phyloP scores from a whole-genome alignment of 2,113 vertebrate genomes.

The Pseudorasbora parva region DNA sequence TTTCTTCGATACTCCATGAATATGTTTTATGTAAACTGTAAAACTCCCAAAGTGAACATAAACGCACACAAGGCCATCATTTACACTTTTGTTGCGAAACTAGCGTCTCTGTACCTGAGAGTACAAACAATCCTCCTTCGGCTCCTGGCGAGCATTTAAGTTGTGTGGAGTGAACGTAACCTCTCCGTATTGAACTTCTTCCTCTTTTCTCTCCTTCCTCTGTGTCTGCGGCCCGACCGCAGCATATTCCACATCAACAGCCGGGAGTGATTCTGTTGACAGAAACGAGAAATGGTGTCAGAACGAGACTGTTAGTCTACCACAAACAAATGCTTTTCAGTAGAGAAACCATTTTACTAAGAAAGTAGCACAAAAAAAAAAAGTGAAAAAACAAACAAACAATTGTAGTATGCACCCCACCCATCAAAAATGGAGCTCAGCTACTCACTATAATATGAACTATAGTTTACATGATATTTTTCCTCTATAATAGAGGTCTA shows the following conservation, averaged over 20 bases:
- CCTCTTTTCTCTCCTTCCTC: not conserved
- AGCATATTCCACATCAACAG: conserved; percentile 56
- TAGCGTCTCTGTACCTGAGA: conserved; percentile 39
- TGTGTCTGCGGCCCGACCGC: conserved; percentile 27
- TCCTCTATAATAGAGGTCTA: not conserved
- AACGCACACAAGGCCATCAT: not conserved
- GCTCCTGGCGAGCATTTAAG: not conserved
- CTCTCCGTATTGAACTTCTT: conserved; percentile 65
- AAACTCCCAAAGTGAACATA: not conserved
- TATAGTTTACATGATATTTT: not conserved
- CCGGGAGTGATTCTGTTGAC: not conserved
- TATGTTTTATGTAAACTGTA: no score
- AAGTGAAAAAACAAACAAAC: not conserved
- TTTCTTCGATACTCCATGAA: no score
- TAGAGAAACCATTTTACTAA: not conserved
- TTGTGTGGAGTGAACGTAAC: conserved; percentile 52
- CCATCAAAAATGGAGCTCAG: not conserved
- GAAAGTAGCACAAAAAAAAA: not conserved
- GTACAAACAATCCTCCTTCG: conserved; percentile 59
- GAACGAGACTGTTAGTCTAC: not conserved
- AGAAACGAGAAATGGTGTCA: not conserved
- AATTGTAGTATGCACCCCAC: no score
- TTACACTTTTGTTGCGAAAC: not conserved
- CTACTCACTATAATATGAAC: not conserved
- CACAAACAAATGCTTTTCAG: not conserved